Percentiles rank a stretch among this genome's conserved stretches.
Conservation (phyloP, 2,888 invertebrate genomes). For the Tetranychus piercei region DNA sequence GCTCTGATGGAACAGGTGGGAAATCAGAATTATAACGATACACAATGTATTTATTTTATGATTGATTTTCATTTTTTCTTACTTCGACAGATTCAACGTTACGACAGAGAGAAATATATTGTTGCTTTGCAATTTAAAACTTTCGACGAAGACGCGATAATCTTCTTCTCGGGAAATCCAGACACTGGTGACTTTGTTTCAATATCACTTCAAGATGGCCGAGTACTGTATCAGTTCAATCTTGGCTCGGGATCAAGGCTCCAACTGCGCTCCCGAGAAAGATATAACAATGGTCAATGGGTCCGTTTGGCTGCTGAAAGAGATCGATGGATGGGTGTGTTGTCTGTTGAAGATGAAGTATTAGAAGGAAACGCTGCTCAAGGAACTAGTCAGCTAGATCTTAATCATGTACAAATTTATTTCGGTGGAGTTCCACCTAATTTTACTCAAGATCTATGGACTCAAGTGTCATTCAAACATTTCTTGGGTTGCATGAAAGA, state of each 20-base stretch:
- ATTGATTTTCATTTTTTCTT: not conserved
- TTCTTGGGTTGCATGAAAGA: constrained; percentile 68
- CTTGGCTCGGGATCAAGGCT: constrained; percentile 39
- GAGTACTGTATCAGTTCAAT: constrained; percentile 55
- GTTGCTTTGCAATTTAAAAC: constrained; percentile 61
- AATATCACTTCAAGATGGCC: constrained; percentile 55
- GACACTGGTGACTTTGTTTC: constrained; percentile 52
- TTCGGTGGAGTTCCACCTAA: constrained; percentile 70
- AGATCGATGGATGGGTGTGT: constrained; percentile 31
- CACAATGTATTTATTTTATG: not conserved
- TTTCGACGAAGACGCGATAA: constrained; percentile 63
- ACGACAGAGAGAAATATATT: constrained; percentile 44
- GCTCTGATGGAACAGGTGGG: constrained; percentile 45
- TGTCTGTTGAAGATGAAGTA: constrained; percentile 25
- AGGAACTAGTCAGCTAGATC: constrained; percentile 27
- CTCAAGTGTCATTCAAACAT: constrained; percentile 32
- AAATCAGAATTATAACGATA: not conserved
- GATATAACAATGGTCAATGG: constrained; percentile 61
- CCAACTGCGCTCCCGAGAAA: constrained; percentile 46
- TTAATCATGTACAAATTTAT: constrained; percentile 43
- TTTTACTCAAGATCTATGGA: constrained; percentile 32
- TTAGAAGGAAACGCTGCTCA: constrained; percentile 19
- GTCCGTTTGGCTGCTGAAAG: constrained; percentile 46
- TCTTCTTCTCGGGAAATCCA: constrained; percentile 62
- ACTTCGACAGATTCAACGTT: constrained; percentile 37